These are phyloP conservation scores for Nanorana parkeri DNA, from an alignment of 2,113 vertebrate genomes.

Conservation along the genomic window DNA sequence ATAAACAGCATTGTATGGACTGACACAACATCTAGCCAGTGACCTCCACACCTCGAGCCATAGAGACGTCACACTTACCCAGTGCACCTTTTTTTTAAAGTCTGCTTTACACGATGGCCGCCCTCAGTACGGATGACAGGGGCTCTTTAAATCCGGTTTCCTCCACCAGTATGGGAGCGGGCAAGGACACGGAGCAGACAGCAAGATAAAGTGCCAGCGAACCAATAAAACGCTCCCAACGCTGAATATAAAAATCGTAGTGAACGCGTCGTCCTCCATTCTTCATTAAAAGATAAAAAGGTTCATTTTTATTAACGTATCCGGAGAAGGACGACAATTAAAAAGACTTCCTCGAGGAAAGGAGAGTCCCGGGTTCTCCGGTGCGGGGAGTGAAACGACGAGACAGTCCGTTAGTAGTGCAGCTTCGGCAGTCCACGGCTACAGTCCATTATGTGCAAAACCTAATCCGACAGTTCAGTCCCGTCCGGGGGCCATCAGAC, in stretches of 20 bases:
- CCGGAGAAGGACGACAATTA: background rate
- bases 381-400: constrained; percentile 15
- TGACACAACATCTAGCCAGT: too few relatives aligned
- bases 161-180: too few relatives aligned
- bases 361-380: background rate
- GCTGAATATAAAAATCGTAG: background rate
- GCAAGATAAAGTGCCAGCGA: background rate
- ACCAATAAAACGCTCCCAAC: background rate
- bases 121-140: too few relatives aligned
- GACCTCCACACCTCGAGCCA: too few relatives aligned
- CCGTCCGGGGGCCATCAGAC: constrained; percentile 70
- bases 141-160: too few relatives aligned
- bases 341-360: background rate
- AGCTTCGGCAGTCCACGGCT: background rate
- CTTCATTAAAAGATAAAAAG: background rate
- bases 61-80: too few relatives aligned
- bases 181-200: too few relatives aligned
- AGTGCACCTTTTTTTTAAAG: too few relatives aligned
- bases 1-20: too few relatives aligned
- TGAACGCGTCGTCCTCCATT: too few relatives aligned
- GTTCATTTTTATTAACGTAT: background rate
- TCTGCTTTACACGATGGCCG: too few relatives aligned
- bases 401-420: background rate
- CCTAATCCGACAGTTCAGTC: constrained; percentile 59
- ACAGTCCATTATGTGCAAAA: constrained; percentile 34